A percentile compares a stretch with the other conserved stretches of the same genome.
Conservation (phyloP, 2,888 invertebrate species). For the Coecobrya sp. region DNA sequence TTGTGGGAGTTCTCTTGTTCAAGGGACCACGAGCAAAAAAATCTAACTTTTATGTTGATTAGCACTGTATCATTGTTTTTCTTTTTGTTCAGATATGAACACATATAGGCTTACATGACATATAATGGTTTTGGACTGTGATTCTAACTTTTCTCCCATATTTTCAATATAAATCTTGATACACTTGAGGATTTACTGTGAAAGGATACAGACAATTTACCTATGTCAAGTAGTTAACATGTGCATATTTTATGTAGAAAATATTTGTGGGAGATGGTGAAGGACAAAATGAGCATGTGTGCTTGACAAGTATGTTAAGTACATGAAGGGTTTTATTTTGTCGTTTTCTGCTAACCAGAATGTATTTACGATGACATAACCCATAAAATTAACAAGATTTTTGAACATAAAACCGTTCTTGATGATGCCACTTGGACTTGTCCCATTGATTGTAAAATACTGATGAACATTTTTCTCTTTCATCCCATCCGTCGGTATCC, state of each 20-base stretch:
- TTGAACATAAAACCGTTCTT: constrained; percentile 79
- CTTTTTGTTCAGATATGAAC: no score
- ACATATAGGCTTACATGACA: no score
- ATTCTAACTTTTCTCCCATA: no score
- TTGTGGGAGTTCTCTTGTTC: no score
- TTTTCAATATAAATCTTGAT: neutral
- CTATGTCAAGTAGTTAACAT: neutral
- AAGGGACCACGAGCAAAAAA: neutral
- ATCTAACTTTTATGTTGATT: neutral
- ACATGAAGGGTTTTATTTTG: constrained; percentile 54
- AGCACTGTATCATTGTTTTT: neutral
- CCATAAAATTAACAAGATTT: constrained; percentile 82
- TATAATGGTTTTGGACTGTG: no score
- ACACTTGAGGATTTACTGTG: neutral
- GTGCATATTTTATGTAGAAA: constrained; percentile 45
- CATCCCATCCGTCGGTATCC: constrained; percentile 64
- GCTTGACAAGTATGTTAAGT: constrained; percentile 65
- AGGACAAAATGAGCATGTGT: constrained; percentile 49
- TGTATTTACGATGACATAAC: constrained; percentile 80
- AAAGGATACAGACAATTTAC: neutral
- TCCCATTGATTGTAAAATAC: constrained; percentile 82
- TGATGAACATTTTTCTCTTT: constrained; percentile 73
- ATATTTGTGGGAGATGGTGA: constrained; percentile 30
- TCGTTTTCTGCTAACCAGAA: constrained; percentile 69
- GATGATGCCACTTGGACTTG: constrained; percentile 80